Percentiles rank a stretch among this genome's conserved stretches.
Conservation (phyloP, 2,113 vertebrate genomes). For the Chionomys nivalis region DNA sequence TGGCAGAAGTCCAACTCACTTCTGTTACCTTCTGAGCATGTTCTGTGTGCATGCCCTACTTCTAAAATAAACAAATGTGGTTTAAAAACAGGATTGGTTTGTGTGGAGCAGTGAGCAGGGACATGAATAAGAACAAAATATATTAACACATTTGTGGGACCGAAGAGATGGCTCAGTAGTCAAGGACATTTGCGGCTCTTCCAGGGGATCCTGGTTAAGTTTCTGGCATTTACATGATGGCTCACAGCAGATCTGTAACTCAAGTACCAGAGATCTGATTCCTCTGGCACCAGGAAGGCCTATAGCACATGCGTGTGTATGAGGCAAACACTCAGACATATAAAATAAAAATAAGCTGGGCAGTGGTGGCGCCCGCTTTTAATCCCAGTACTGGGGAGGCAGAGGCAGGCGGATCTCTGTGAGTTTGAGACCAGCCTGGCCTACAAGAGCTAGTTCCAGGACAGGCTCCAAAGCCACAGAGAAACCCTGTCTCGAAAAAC, state of each 20-base stretch:
- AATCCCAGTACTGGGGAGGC: too few relatives aligned
- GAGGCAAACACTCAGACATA: background rate
- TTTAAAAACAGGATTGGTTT: background rate
- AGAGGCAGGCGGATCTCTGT: too few relatives aligned
- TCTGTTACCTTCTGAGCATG: background rate
- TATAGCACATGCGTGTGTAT: background rate
- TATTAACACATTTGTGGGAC: background rate
- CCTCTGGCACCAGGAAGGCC: background rate
- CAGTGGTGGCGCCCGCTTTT: too few relatives aligned
- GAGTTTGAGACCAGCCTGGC: too few relatives aligned
- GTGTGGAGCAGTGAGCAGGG: background rate
- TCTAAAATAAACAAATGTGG: background rate
- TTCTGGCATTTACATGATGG: background rate
- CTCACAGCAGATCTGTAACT: background rate
- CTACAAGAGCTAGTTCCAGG: too few relatives aligned
- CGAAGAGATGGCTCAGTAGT: background rate
- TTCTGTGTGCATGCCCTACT: background rate
- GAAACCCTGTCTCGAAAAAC: too few relatives aligned
- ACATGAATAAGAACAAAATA: background rate
- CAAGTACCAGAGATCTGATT: background rate
- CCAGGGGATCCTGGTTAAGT: background rate
- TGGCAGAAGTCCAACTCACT: background rate
- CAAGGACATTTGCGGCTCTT: background rate
- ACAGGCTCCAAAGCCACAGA: too few relatives aligned
- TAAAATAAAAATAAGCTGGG: background rate